Evolutionary conservation across 1,140 invertebrate species (phyloP), one percentile per base, ranked within the genome.

Genomic region (Protaetia brevitarsis): DNA sequence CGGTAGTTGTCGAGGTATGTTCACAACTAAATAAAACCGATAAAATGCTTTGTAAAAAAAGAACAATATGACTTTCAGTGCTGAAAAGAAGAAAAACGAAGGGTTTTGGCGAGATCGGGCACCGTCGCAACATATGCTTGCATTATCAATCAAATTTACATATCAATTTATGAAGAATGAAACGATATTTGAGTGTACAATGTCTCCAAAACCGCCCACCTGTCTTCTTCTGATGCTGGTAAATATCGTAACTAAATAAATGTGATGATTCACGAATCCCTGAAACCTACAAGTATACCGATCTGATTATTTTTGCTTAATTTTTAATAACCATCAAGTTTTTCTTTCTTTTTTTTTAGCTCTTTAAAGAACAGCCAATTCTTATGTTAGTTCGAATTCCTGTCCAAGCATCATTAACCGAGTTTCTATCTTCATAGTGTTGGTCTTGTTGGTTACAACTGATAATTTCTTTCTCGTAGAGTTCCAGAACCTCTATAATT

Each of bases 151-250:
- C 41, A 51, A 19, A 51, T 51, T 51, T 51, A 23, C 41, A 51
- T 51, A 51, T 51, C 41, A 51, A 51, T 51, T 51, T 51, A 51
- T 51, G 41, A 51, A 51, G 41, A 51, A 51, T 51, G 41, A 23
- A 51, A 51, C 34, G 34, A 37, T 37, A 51, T 51, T 51, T 23
- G 41, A 51, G 41, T 51, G 26, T 51, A 51, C 41, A 51, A 51
- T 51, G 41, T 19, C 41, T 10, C 26, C 41, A 3, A 51, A 51
- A 23, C 21, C 41, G 41, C 41, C 41, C 41, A 51, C 41, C 10
- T 23, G n/a, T n/a, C n/a, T 51, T 51, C 41, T 23, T 23, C 2
- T 7, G 19, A 8, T 23, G 41, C 21, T 51, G 26, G 41, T 23
- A 51, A 51, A 51, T 51, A 51, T 51, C 41, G 41, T 6, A 21